Evolutionary conservation across 2,888 invertebrate genomes (phyloP).

Genomic region (Microplitis manilae): DNA sequence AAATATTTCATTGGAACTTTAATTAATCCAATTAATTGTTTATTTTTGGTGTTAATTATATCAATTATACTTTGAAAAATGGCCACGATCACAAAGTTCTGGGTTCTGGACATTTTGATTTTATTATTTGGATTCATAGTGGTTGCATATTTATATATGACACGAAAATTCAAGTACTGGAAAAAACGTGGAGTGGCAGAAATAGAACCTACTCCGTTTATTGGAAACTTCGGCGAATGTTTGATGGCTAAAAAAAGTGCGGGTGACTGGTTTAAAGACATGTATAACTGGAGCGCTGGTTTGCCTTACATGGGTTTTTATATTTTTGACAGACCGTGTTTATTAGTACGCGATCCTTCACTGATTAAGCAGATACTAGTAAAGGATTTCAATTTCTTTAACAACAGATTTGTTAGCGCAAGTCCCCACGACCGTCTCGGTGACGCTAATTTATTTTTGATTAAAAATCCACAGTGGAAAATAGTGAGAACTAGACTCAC

Average conservation of each 20-base stretch:
- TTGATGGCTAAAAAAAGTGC: neutral
- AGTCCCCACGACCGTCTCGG: neutral
- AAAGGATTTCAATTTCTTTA: neutral
- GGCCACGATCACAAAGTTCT: neutral
- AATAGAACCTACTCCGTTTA: constrained; percentile 28
- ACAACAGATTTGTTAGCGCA: neutral
- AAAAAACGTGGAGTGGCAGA: constrained; percentile 45
- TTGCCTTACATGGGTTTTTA: neutral
- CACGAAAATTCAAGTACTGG: constrained; percentile 46
- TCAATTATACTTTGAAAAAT: neutral
- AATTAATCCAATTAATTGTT: no score
- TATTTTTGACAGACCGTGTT: neutral
- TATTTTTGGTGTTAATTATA: no score
- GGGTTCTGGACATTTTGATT: neutral
- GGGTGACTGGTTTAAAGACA: neutral
- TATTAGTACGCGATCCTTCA: neutral
- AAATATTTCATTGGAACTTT: no score
- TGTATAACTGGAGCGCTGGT: neutral
- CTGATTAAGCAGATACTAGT: neutral
- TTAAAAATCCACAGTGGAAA: neutral
- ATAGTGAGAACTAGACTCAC: neutral
- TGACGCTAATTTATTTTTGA: neutral
- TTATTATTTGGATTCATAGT: constrained; percentile 11
- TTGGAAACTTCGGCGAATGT: constrained; percentile 22
- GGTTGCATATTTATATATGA: constrained; percentile 36